These are phyloP conservation scores for Pyralis farinalis DNA, from an alignment of 2,888 invertebrate species.

Conservation along the genomic window DNA sequence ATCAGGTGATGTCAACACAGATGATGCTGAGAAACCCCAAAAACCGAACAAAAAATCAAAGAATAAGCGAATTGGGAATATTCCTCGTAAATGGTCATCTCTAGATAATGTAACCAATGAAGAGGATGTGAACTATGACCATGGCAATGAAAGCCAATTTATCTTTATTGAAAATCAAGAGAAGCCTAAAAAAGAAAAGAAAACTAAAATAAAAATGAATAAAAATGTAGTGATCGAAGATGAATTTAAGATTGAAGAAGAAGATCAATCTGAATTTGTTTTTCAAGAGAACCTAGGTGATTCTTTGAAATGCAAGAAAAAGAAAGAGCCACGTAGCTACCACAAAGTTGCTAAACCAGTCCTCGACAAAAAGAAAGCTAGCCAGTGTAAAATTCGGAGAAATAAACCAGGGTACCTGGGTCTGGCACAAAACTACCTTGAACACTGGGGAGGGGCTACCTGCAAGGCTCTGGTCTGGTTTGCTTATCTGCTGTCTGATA, in stretches of 20 bases:
- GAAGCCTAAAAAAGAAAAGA: conserved; percentile 66
- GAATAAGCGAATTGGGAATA: conserved; percentile 63
- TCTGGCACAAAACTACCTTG: conserved; percentile 62
- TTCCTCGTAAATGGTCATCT: conserved; percentile 82
- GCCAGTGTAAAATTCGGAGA: conserved; percentile 56
- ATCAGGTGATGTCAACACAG: conserved; percentile 68
- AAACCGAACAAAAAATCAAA: conserved; percentile 62
- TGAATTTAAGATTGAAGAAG: conserved; percentile 53
- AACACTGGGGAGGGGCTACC: conserved; percentile 80
- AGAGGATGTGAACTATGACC: conserved; percentile 49
- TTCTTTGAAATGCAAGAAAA: conserved; percentile 55
- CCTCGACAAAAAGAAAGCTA: conserved; percentile 71
- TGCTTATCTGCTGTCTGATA: conserved; percentile 88
- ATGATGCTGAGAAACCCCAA: conserved; percentile 62
- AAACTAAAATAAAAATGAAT: conserved; percentile 50
- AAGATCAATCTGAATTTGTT: conserved; percentile 51
- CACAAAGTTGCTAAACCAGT: conserved; percentile 54
- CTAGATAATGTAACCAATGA: conserved; percentile 76
- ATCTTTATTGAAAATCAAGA: conserved; percentile 69
- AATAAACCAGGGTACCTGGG: conserved; percentile 70
- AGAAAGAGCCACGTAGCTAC: conserved; percentile 68
- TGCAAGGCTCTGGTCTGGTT: conserved; percentile 88
- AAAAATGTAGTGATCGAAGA: conserved; percentile 45
- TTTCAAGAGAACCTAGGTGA: conserved; percentile 60
- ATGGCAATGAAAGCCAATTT: conserved; percentile 63